These are phyloP conservation scores for Dolichopus griseipennis DNA, from an alignment of 2,888 invertebrate species.

Conservation along the genomic window DNA sequence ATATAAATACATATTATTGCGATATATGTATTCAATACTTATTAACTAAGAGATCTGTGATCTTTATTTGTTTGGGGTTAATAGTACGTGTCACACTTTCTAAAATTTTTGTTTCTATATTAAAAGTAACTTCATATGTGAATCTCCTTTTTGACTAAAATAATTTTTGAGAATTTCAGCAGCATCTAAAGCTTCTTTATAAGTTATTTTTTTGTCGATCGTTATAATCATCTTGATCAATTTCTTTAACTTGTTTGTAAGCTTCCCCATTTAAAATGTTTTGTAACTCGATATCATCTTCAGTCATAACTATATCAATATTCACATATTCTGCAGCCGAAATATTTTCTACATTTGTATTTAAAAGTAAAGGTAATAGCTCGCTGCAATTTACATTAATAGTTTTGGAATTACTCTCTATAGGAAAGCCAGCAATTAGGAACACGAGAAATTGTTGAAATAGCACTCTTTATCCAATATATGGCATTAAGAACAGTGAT, in stretches of 20 bases:
- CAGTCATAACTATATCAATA: conserved; percentile 11
- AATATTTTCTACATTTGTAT: conserved; percentile 8
- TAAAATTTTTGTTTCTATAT: conserved; percentile 7
- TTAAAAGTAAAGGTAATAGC: conserved; percentile 11
- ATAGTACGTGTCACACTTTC: too few relatives aligned
- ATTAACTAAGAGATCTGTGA: too few relatives aligned
- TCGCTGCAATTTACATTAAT: not conserved
- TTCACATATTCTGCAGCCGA: conserved; percentile 10
- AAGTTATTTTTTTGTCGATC: too few relatives aligned
- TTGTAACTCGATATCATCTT: conserved; percentile 9
- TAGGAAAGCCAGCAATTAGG: conserved; percentile 7
- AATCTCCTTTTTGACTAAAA: not conserved
- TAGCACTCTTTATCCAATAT: conserved; percentile 4
- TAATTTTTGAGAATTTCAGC: not conserved
- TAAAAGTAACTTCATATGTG: conserved; percentile 7
- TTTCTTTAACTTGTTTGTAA: not conserved
- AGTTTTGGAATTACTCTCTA: not conserved
- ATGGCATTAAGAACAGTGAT: conserved; percentile 2
- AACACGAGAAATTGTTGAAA: conserved; percentile 2
- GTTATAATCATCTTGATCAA: not conserved
- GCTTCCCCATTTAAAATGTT: conserved; percentile 13
- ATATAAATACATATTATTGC: too few relatives aligned
- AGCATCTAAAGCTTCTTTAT: conserved; percentile 11
- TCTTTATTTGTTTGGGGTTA: too few relatives aligned
- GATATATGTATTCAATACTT: too few relatives aligned